Evolutionary conservation across 2,797 vertebrate genomes (phyloP).

Genomic region (Peromyscus aztecus): DNA sequence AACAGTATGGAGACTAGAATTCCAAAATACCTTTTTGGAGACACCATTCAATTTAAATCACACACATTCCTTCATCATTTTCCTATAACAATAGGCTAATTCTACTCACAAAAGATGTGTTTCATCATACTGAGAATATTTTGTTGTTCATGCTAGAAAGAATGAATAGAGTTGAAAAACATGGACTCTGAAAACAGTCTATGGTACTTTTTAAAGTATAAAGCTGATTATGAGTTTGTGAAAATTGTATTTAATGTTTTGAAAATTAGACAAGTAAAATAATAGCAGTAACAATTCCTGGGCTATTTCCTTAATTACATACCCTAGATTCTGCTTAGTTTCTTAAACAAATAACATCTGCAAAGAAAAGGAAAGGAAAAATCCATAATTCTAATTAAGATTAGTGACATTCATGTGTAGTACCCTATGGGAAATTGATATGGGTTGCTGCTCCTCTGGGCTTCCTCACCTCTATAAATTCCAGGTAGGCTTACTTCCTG

Average conservation of each 20-base stretch:
- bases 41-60: not conserved
- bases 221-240: not conserved
- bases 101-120: not conserved
- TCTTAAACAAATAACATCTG: slow-evolving; percentile 46
- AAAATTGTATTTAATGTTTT: not conserved
- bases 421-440: not conserved
- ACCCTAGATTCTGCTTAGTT: not conserved
- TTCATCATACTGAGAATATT: not conserved
- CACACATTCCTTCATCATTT: not conserved
- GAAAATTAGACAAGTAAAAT: not conserved
- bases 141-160: not conserved
- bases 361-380: not conserved
- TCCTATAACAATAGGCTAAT: not conserved
- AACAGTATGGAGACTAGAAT: not conserved
- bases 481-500: slow-evolving; percentile 68
- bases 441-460: not conserved
- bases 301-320: not conserved
- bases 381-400: slow-evolving; percentile 39
- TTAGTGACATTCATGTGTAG: not conserved
- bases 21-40: not conserved
- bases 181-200: not conserved
- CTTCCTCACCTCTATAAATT: slow-evolving; percentile 48
- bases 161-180: not conserved
- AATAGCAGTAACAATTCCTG: not conserved
- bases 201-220: not conserved